Evolutionary conservation across 64 coral and sea anemone genomes (phyloP), one percentile per base, ranked within the genome.

Genomic region (Orbicella faveolata): DNA sequence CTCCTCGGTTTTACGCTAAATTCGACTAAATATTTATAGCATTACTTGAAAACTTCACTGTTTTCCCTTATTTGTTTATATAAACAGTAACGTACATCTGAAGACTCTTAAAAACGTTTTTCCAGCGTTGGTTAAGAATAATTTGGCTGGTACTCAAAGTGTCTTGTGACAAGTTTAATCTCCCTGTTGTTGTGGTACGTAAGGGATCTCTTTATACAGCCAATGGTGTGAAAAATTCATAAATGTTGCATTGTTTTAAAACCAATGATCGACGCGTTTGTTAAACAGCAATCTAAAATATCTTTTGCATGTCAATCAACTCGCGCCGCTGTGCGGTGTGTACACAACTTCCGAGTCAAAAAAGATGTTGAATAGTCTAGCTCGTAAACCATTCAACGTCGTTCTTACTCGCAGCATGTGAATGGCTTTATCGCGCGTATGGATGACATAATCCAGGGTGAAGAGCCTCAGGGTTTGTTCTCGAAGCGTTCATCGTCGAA

Each of bases 401-500:
- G 9, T 23, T 44, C 51, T 14, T 20, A 52, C 64, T 35, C 13
- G 37, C 21, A 33, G 63, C 52, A 21, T 23, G 25, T 25, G 65
- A 69, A 85, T 85, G 82, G 65, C 82, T 70, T 34, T 70, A 10
- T 3, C 39, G 12, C 36, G 68, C 63, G 20, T 3, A 99, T 99
- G 97, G 97, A 93, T 88, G 92, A 93, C 63, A 78, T 89, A 30
- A 80, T 86, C 1, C 89, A 78, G 36, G 77, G 78, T 2, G 89
- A 88, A 23, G 97, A 99, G 39, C 73, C 88, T 1, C 78, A 91
- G 36, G 97, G 86, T 23, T 89, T 99, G 61, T 99, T 99, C 61
- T 90, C 88, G 2, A 99, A 99, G 89, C 88, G 97, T 37, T 99
- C 97, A 53, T 96, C 90, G 16, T 95, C 93, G 7, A 95, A 99